These are phyloP conservation scores for Scatophagus argus DNA, from an alignment of 2,113 vertebrate species.

Conservation along the genomic window DNA sequence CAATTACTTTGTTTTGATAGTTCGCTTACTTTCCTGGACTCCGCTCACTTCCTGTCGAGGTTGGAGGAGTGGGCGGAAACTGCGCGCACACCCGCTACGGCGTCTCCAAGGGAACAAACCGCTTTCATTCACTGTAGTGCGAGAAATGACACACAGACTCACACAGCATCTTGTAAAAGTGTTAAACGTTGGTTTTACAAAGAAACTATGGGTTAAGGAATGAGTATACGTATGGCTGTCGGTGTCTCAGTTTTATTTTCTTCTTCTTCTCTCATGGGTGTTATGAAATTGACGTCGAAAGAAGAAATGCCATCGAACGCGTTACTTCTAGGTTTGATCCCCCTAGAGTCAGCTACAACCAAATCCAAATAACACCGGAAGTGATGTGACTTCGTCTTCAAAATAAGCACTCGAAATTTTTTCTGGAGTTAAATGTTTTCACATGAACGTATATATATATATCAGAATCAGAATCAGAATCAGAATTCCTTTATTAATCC, in stretches of 20 bases:
- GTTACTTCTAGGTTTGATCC: background rate
- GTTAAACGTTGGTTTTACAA: background rate
- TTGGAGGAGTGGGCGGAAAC: conserved; percentile 49
- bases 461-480: no score
- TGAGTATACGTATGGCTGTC: rapidly evolving
- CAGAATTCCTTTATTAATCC: no score
- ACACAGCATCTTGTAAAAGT: background rate
- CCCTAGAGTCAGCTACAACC: background rate
- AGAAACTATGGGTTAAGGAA: no score
- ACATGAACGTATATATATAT: background rate
- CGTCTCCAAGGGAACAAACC: conserved; percentile 50
- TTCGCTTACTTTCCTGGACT: conserved; percentile 38
- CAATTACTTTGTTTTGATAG: conserved; percentile 63
- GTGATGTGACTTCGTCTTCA: background rate
- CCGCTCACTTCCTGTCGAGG: conserved; percentile 43
- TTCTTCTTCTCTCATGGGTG: background rate
- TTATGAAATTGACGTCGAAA: conserved; percentile 19
- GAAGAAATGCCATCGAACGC: background rate
- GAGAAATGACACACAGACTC: background rate
- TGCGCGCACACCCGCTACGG: conserved; percentile 55
- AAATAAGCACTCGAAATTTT: conserved; percentile 7
- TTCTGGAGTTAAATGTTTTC: background rate
- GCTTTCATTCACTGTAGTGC: background rate
- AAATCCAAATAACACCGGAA: background rate
- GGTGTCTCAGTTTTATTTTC: background rate